Evolutionary conservation across 2,797 vertebrate species (phyloP), one percentile per base, ranked within the genome.

Genomic region (Alexandromys oeconomus): DNA sequence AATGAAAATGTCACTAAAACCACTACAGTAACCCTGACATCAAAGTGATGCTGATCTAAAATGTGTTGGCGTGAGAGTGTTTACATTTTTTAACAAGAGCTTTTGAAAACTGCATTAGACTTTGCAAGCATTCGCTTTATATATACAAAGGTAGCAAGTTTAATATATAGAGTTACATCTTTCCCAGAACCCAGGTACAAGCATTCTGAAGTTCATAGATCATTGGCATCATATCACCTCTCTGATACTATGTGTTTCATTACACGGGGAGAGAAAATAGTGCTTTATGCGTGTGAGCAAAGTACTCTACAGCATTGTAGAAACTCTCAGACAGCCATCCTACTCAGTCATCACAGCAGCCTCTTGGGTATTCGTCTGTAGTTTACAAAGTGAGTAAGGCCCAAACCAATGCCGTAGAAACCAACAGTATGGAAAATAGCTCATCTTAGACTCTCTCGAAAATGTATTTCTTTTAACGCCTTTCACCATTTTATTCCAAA

Each of bases 401-500:
- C 86, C 73, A 94, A 71, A 23, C 29, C 31, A 69, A 34, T 21
- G 40, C 40, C 6, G 23, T 48, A 67, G 40, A 94, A 95, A 94
- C 61, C n/a, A 93, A 31, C 21, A 93, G 46, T 84, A 11, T n/a
- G 89, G 31, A 82, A 17, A 93, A 84, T 77, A 21, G 54, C 61
- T 61, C 67, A 71, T 90, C 69, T 86, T 89, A 43, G 23, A 91
- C 25, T 91, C 80, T 82, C 59, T 85, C 5, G 37, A 79, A 96
- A 94, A 87, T 23, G 2, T 91, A 63, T 2, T 87, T 46, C 27
- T 92, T 92, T 87, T 92, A 86, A 31, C 54, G 9, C 51, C 84
- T 94, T 91, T 93, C 86, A 94, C 54, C 54, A 89, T 81, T 98
- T 95, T 91, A 63, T 92, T 96, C 71, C 88, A 92, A 95, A 99